A percentile compares a stretch with the other conserved stretches of the same genome.
These are phyloP conservation scores for Suillia variegata DNA, from an alignment of 2,888 invertebrate genomes.

Conservation along the genomic window DNA sequence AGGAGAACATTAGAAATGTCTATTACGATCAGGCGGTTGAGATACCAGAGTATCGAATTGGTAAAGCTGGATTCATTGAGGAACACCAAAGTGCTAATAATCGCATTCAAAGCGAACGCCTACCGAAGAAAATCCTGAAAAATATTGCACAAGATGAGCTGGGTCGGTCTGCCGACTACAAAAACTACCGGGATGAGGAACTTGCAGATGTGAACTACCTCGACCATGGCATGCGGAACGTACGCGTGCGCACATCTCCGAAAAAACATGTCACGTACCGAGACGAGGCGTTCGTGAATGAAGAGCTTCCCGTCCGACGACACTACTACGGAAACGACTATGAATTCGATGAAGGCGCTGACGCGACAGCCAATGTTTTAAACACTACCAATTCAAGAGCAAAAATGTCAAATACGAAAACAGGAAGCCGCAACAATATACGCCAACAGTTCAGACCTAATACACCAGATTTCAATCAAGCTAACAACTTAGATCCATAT, in stretches of 20 bases:
- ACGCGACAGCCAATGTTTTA: not conserved
- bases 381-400: not conserved
- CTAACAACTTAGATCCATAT: too few species aligned
- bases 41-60: too few species aligned
- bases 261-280: conserved; percentile 47
- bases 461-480: conserved; percentile 1
- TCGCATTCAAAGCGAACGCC: not conserved
- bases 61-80: too few species aligned
- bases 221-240: conserved; percentile 36
- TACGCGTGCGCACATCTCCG: conserved; percentile 36
- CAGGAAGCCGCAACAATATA: conserved; percentile 19
- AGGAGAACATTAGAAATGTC: not conserved
- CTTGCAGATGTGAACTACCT: conserved; percentile 30
- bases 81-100: not conserved
- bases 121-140: conserved; percentile 43
- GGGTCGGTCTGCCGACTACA: not conserved
- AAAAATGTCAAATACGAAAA: conserved; percentile 4
- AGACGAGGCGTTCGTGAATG: conserved; percentile 34
- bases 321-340: conserved; percentile 20
- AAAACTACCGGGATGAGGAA: not conserved
- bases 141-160: conserved; percentile 12
- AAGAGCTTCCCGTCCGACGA: conserved; percentile 29
- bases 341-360: conserved; percentile 16
- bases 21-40: not conserved
- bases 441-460: conserved; percentile 2